These are phyloP conservation scores for Gulo gulo DNA, from an alignment of 2,113 vertebrate genomes.

Conservation along the genomic window DNA sequence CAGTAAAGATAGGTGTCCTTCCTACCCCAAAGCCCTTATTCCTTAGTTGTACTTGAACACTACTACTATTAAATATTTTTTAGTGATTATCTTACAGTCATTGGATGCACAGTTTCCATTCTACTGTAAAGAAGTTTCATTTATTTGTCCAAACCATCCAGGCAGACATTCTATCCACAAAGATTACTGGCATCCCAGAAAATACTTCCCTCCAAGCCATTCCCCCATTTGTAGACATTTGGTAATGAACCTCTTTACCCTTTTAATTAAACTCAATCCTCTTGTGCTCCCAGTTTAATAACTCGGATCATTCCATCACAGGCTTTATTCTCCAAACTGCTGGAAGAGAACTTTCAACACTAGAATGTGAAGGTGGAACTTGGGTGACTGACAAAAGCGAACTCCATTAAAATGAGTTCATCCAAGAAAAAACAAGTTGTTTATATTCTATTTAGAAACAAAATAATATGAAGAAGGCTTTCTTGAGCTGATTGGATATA, in stretches of 20 bases:
- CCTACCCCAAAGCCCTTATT: background rate
- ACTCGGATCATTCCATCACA: background rate
- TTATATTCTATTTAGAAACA: constrained; percentile 41
- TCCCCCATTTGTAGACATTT: background rate
- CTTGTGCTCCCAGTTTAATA: background rate
- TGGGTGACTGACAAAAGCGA: background rate
- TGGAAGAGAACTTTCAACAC: background rate
- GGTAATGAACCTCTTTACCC: background rate
- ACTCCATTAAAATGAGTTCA: background rate
- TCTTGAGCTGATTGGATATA: constrained; percentile 63
- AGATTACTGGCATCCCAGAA: background rate
- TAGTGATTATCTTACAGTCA: background rate
- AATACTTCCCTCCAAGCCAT: background rate
- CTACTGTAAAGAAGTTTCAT: background rate
- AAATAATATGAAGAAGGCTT: constrained; percentile 69
- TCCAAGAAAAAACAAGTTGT: background rate
- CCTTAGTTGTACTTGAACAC: background rate
- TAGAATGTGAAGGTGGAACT: background rate
- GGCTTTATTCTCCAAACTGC: background rate
- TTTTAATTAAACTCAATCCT: background rate
- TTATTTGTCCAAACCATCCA: background rate
- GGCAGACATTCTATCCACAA: background rate
- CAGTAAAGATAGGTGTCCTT: background rate
- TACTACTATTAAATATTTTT: background rate
- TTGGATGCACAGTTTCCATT: background rate